A percentile compares a stretch with the other conserved stretches of the same genome.
These are phyloP conservation scores for Lamellibrachia satsuma DNA, from an alignment of 2,888 invertebrate genomes.

Conservation along the genomic window DNA sequence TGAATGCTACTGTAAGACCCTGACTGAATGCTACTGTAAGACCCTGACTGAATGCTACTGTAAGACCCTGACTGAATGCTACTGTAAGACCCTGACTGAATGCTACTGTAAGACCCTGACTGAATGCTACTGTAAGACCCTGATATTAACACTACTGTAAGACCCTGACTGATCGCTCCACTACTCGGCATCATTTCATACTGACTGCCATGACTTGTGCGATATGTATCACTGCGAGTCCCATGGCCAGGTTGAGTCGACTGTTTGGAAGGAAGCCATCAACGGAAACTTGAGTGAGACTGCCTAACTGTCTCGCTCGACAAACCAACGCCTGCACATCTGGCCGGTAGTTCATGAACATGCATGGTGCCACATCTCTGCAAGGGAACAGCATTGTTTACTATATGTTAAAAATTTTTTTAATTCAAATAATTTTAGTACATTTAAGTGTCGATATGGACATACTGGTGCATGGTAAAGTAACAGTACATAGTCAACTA, in stretches of 20 bases:
- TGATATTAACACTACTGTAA: background rate
- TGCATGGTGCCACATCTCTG: slow-evolving; percentile 48
- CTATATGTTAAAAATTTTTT: background rate
- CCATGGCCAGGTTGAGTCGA: slow-evolving; percentile 58
- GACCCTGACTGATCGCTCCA: background rate
- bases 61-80: too few relatives aligned
- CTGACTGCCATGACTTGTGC: slow-evolving; percentile 54
- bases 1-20: too few relatives aligned
- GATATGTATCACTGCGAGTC: slow-evolving; percentile 57
- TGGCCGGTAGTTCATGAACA: slow-evolving; percentile 38
- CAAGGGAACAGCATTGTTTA: slow-evolving; percentile 24
- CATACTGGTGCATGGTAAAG: too few relatives aligned
- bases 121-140: too few relatives aligned
- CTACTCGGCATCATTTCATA: background rate
- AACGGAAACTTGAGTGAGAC: slow-evolving; percentile 54
- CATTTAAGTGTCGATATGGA: too few relatives aligned
- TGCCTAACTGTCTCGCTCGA: slow-evolving; percentile 52
- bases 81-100: too few relatives aligned
- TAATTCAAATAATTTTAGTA: too few relatives aligned
- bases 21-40: too few relatives aligned
- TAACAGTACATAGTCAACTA: too few relatives aligned
- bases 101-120: too few relatives aligned
- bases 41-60: too few relatives aligned
- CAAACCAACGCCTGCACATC: slow-evolving; percentile 50
- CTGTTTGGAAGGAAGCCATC: slow-evolving; percentile 55